A percentile compares a stretch with the other conserved stretches of the same genome.
phyloP scores from a whole-genome alignment of 2,797 vertebrate genomes.

The Margarornis squamiger region DNA sequence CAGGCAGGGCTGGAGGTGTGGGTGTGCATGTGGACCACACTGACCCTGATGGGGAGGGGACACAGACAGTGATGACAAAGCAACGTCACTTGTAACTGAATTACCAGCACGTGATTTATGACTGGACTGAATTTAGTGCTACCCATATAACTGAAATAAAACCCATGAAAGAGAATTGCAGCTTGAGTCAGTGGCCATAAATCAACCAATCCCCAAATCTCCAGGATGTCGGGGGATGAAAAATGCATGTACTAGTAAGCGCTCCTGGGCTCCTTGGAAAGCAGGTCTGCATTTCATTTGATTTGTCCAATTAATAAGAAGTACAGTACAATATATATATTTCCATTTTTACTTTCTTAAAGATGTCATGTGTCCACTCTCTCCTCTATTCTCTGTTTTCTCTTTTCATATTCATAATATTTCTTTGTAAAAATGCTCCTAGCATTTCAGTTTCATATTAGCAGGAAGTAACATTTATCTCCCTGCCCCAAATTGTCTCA shows the following conservation, averaged over 20 bases:
- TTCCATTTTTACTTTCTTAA: neutral
- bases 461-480: neutral
- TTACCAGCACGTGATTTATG: neutral
- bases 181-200: neutral
- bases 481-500: neutral
- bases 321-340: neutral
- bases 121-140: constrained; percentile 6
- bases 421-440: neutral
- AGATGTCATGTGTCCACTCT: neutral
- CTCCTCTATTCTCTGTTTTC: neutral
- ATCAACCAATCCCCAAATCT: constrained; percentile 8
- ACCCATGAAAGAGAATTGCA: neutral
- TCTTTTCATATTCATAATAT: neutral
- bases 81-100: neutral
- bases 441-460: neutral
- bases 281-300: neutral
- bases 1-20: neutral
- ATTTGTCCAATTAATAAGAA: neutral
- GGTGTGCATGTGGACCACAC: rapidly evolving
- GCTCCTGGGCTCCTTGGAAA: neutral
- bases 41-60: neutral
- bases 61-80: neutral
- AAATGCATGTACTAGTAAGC: neutral
- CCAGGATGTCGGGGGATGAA: neutral
- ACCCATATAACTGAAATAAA: neutral